A percentile compares a stretch with the other conserved stretches of the same genome.
These are phyloP conservation scores for Myathropa florea DNA, from an alignment of 2,888 invertebrate genomes.

Conservation along the genomic window DNA sequence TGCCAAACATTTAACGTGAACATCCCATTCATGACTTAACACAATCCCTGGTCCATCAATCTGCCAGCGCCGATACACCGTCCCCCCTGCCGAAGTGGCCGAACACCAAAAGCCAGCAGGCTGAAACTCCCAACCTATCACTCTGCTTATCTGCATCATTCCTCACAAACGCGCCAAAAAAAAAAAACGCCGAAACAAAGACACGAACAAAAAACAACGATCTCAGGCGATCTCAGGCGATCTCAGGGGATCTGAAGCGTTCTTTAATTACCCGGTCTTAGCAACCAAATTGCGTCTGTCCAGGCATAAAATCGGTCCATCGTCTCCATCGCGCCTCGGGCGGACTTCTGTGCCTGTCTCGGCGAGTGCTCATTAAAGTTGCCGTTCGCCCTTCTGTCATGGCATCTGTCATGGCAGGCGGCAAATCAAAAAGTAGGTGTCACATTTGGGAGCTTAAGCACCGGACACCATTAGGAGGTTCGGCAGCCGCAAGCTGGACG, in stretches of 20 bases:
- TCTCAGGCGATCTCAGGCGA: conserved; percentile 16
- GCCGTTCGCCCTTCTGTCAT: conserved; percentile 36
- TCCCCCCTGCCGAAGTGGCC: not conserved
- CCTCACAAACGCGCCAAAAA: not conserved
- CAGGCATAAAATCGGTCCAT: conserved; percentile 6
- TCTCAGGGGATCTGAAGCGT: conserved; percentile 3
- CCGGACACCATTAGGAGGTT: conserved; percentile 19
- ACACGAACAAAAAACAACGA: not conserved
- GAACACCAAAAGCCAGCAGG: not conserved
- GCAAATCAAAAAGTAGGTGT: conserved; percentile 29
- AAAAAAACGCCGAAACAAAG: not conserved
- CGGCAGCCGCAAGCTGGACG: not conserved
- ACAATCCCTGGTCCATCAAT: conserved; percentile 37
- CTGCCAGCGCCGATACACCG: conserved; percentile 28
- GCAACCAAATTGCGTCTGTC: conserved; percentile 31
- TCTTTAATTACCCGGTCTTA: conserved; percentile 52
- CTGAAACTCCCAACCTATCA: not conserved
- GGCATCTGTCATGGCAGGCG: conserved; percentile 3
- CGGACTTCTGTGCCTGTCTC: not conserved
- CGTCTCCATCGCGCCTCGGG: not conserved
- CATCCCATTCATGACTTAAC: conserved; percentile 34
- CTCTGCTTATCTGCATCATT: not conserved
- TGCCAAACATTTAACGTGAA: conserved; percentile 18
- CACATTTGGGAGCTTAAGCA: conserved; percentile 32
- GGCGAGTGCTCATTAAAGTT: conserved; percentile 48